A percentile compares a stretch with the other conserved stretches of the same genome.
Conservation (phyloP, 2,113 vertebrate genomes). For the Lophius piscatorius region DNA sequence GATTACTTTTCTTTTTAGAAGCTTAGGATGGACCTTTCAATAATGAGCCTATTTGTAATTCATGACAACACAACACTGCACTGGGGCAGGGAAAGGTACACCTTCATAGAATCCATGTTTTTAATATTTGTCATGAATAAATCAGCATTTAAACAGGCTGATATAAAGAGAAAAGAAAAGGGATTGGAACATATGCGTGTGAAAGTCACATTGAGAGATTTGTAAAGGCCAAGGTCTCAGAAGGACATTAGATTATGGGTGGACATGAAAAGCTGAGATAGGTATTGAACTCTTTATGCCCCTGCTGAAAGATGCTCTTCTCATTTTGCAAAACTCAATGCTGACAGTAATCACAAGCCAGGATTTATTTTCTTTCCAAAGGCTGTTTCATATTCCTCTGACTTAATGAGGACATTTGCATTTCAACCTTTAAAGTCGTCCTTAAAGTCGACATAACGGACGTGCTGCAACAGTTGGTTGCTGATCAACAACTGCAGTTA, state of each 20-base stretch:
- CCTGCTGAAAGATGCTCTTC: conserved; percentile 55
- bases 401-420: conserved; percentile 69
- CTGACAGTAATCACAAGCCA: conserved; percentile 54
- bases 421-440: conserved; percentile 57
- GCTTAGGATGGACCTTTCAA: conserved; percentile 62
- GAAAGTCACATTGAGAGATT: conserved; percentile 44
- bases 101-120: conserved; percentile 37
- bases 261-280: conserved; percentile 56
- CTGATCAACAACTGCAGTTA: conserved; percentile 16
- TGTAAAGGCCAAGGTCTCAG: conserved; percentile 61
- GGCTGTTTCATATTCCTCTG: conserved; percentile 46
- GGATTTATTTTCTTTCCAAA: conserved; percentile 40
- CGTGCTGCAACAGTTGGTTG: conserved; percentile 42
- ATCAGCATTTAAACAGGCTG: conserved; percentile 35
- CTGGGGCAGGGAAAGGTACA: conserved; percentile 31
- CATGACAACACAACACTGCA: conserved; percentile 50
- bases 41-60: conserved; percentile 74
- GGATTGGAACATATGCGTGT: conserved; percentile 10
- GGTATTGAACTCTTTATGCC: conserved; percentile 50
- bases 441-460: conserved; percentile 46
- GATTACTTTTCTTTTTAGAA: conserved; percentile 57
- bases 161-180: conserved; percentile 25
- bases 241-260: conserved; percentile 59
- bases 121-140: conserved; percentile 32
- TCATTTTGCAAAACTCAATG: conserved; percentile 51